phyloP scores from a whole-genome alignment of 2,888 invertebrate genomes.

The Bedellia somnulentella region DNA sequence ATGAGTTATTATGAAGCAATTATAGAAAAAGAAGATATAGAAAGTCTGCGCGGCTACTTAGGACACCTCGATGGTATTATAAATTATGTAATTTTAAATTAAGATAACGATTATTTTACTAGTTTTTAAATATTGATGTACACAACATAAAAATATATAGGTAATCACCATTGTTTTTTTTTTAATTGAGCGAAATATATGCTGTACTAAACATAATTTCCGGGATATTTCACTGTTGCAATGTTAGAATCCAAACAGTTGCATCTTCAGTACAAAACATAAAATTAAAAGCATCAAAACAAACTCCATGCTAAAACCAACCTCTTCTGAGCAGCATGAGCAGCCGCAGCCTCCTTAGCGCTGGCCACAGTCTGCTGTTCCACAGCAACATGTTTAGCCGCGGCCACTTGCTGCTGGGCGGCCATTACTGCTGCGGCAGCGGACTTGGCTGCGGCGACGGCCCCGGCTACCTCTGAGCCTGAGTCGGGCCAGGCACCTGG shows the following conservation, averaged over 20 bases:
- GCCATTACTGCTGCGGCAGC: slow-evolving; percentile 70
- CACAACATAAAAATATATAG: too few relatives aligned
- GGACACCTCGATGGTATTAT: too few relatives aligned
- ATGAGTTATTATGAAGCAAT: not conserved
- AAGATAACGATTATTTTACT: too few relatives aligned
- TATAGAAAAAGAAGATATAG: not conserved
- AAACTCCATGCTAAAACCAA: slow-evolving; percentile 9
- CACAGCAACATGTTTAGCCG: slow-evolving; percentile 71
- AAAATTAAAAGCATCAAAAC: not conserved
- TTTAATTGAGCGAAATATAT: too few relatives aligned
- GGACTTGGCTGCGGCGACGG: slow-evolving; percentile 73
- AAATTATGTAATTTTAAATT: too few relatives aligned
- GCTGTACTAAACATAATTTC: too few relatives aligned
- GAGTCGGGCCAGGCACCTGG: slow-evolving; percentile 30
- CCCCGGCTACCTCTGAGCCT: slow-evolving; percentile 70
- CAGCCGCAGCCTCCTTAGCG: slow-evolving; percentile 73
- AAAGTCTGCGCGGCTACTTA: not conserved
- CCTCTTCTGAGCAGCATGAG: slow-evolving; percentile 62
- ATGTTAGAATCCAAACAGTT: not conserved
- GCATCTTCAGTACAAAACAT: not conserved
- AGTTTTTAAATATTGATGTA: too few relatives aligned
- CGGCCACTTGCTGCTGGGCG: slow-evolving; percentile 73
- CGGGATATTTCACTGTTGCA: not conserved
- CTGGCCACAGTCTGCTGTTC: slow-evolving; percentile 73
- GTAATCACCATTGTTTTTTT: too few relatives aligned